These are phyloP conservation scores for Sprattus sprattus DNA, from an alignment of 2,113 vertebrate species.

Conservation along the genomic window DNA sequence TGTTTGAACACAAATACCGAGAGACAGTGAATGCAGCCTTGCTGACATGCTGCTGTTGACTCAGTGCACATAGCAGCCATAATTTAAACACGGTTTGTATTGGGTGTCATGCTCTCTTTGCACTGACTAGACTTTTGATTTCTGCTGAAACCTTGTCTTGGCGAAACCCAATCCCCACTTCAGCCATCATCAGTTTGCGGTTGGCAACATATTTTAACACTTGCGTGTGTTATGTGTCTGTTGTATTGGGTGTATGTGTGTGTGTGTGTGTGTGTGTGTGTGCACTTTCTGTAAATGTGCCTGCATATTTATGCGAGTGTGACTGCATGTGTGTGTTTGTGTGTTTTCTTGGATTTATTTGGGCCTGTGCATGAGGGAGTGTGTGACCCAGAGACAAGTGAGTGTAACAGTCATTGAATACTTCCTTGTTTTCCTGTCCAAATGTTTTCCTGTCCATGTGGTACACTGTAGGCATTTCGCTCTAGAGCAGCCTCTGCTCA, in stretches of 20 bases:
- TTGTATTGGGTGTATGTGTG: background rate
- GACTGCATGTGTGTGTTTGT: background rate
- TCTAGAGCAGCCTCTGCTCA: background rate
- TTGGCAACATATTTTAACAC: conserved; percentile 8
- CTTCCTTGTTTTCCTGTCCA: background rate
- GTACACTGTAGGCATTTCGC: background rate
- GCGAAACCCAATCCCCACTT: conserved; percentile 41
- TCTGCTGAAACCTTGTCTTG: conserved; percentile 49
- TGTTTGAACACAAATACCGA: conserved; percentile 52
- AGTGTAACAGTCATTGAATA: background rate
- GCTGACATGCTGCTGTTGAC: conserved; percentile 56
- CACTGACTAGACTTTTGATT: conserved; percentile 59
- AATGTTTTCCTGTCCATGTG: background rate
- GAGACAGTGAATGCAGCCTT: conserved; percentile 45
- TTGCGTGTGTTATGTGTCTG: background rate
- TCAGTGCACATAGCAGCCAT: conserved; percentile 42
- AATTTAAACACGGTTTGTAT: conserved; percentile 55
- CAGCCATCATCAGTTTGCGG: conserved; percentile 37
- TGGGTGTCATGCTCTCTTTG: conserved; percentile 57
- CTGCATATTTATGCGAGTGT: background rate
- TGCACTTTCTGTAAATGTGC: background rate
- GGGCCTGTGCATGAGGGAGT: background rate
- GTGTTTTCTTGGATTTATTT: background rate
- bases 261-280: background rate
- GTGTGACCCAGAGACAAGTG: background rate